Conservation (phyloP, 2,797 vertebrate species). For the Geotrypetes seraphini region DNA sequence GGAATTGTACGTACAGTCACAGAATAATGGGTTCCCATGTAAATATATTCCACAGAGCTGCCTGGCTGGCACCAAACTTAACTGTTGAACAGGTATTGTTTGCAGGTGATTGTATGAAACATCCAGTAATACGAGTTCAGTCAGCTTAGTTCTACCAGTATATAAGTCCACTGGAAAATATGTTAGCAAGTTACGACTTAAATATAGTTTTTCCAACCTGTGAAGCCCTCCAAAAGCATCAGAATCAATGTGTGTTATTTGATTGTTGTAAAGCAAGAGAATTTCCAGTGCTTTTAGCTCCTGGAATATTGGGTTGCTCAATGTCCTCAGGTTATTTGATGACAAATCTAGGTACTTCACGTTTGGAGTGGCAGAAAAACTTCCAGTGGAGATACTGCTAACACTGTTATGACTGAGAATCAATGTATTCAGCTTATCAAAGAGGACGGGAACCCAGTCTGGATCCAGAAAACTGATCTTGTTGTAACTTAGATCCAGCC, state of each 20-base stretch:
- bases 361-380: constrained; percentile 59
- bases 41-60: constrained; percentile 70
- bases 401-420: constrained; percentile 71
- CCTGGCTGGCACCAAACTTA: constrained; percentile 57
- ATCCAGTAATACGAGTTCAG: constrained; percentile 69
- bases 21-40: constrained; percentile 77
- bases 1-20: constrained; percentile 67
- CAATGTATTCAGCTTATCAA: constrained; percentile 62
- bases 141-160: constrained; percentile 51
- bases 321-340: constrained; percentile 60
- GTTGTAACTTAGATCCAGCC: constrained; percentile 82
- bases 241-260: constrained; percentile 52
- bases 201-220: constrained; percentile 68
- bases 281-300: constrained; percentile 65
- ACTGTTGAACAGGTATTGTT: constrained; percentile 55
- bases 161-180: constrained; percentile 68
- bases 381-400: constrained; percentile 50
- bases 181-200: constrained; percentile 66
- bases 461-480: constrained; percentile 54
- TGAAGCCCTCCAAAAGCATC: constrained; percentile 60
- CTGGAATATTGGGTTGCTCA: constrained; percentile 62
- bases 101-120: constrained; percentile 71
- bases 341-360: constrained; percentile 78
- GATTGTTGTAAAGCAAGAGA: constrained; percentile 77
- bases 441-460: constrained; percentile 58